Base-by-base conservation (phyloP, 2,113 vertebrate genomes). In the Perca schrenkii region DNA sequence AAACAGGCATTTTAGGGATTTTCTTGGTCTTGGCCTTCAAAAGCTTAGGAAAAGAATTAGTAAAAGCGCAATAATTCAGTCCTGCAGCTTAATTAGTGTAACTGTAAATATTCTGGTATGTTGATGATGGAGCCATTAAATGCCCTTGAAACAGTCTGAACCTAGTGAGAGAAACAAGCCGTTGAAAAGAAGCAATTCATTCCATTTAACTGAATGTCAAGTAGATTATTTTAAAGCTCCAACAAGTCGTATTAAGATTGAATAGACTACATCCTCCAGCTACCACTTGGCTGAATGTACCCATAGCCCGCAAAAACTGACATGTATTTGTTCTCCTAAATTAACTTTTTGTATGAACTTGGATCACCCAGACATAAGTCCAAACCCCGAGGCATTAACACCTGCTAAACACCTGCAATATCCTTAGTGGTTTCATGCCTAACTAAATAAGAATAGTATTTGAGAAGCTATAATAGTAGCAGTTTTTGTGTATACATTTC, bases 181-280 rank as follows among this genome's bases (percentile, higher is more conserved):
- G 8, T 53, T 57, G 50, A 54, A 71, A 56, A 56, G 11, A 56
- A 40, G 19, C 19, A 16, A 22, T 3, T 64, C 4, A 67, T 43
- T 1, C 3, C 2, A 52, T 31, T 6, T 47, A 19, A 56, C 36
- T 36, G 3, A 56, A 47, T 47, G 34, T 56, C 22, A 64, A 19
- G n/a, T 50, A 49, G 6, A n/a, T 53, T 25, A 43, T 62, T 54
- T 62, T 19, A 57, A 49, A 76, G 6, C 14, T 69, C 19, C 17
- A 43, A n/a, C 40, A 36, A 69, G 6, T 4, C n/a, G 17, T 16
- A 0, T 0, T 0, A 61, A 10, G 8, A 46, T 68, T 47, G 15
- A 62, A 63, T 25, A 75, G 8, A 62, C 46, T n/a, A 16, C 28
- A 52, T 57, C 68, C 8, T 36, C n/a, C 46, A 62, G 14, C 58